Evolutionary conservation across 2,113 vertebrate genomes (phyloP).

Genomic region (Pristiophorus japonicus): DNA sequence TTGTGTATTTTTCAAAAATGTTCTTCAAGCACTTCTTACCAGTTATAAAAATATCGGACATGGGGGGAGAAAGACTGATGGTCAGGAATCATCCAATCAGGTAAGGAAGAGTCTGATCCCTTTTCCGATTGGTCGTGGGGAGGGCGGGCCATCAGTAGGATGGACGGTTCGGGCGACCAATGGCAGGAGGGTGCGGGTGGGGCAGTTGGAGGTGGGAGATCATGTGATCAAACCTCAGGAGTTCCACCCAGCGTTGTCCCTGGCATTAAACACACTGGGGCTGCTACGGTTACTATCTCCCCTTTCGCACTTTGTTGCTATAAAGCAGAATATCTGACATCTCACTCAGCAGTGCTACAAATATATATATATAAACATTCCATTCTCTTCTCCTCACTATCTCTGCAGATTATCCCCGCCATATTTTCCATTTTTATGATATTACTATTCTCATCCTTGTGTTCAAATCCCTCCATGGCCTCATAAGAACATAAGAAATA

Average conservation of each 20-base stretch:
- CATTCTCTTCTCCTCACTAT: too few species aligned
- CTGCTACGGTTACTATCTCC: neutral
- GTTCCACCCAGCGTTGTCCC: neutral
- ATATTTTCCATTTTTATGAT: too few species aligned
- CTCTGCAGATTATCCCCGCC: too few species aligned
- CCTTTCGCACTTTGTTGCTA: neutral
- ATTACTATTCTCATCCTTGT: neutral
- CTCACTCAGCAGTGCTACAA: too few species aligned
- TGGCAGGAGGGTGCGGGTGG: neutral
- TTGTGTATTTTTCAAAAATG: neutral
- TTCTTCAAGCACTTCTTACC: neutral
- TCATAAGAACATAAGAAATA: too few species aligned
- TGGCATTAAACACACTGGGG: neutral
- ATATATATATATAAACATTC: too few species aligned
- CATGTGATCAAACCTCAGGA: neutral
- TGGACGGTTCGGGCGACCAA: neutral
- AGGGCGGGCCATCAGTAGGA: too few species aligned
- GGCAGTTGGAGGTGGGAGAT: too few species aligned
- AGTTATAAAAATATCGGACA: neutral
- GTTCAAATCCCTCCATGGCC: neutral
- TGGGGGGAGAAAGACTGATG: neutral
- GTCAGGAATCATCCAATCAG: neutral
- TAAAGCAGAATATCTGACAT: neutral
- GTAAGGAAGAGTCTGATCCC: neutral
- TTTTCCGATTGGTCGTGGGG: neutral